Base-by-base conservation (phyloP, 2,113 vertebrate species). In the Typhlomys cinereus region DNA sequence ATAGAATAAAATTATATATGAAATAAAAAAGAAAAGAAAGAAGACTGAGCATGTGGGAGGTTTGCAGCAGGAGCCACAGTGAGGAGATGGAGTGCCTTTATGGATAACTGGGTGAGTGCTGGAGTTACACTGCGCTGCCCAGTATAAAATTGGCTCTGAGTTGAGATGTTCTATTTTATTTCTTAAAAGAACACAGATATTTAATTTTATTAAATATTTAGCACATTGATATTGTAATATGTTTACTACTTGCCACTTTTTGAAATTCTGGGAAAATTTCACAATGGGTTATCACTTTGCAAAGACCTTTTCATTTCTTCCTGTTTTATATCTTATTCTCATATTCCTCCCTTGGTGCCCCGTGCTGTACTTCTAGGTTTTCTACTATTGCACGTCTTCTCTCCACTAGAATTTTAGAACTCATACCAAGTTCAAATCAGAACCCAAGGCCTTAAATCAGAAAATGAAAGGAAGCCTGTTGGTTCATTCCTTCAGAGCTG, bases 171-270 rank as follows among this genome's bases (percentile, higher is more conserved):
- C 10, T 39, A 20, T 46, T 88, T 87, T 29, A 29, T 27, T 81
- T 87, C 82, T 74, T 73, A 80, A 46, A 64, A 93, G 67, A 83
- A 83, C 18, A 1, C 75, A 62, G 21, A 20, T 34, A 87, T 80
- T 17, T 10, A 20, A 2, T 7, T 15, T 67, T 74, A 73, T 59
- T 71, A n/a, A n/a, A n/a, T n/a, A 57, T 39, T 34, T 73, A 6
- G 9, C 12, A 21, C 41, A 1, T 52, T 25, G 10, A 76, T 7
- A 14, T 67, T 62, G 71, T 46, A 52, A 59, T 64, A 50, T 29
- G 80, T 86, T 82, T 41, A 90, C 31, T 86, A 29, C 1, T 59
- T 85, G 59, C 0, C 25, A 8, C 41, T 11, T 20, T 75, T 80
- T 76, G 25, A 13, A 61, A 62, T 85, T 75, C 34, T 89, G 0